Conservation (phyloP, 2,797 vertebrate species). For the Melanotaenia parkinsoni region DNA sequence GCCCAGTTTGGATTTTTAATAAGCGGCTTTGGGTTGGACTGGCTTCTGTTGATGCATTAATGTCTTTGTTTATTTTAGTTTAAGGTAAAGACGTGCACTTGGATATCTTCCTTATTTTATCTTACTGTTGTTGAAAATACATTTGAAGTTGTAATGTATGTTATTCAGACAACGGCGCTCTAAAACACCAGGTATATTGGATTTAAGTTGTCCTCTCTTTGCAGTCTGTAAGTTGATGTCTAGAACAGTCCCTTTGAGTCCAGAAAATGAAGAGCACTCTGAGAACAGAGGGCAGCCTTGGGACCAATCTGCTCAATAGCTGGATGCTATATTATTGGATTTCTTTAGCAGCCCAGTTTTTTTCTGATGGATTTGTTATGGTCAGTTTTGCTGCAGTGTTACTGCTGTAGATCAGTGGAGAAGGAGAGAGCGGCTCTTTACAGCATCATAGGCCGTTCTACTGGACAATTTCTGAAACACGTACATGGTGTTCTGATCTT, state of each 20-base stretch:
- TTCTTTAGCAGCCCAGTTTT: constrained; percentile 25
- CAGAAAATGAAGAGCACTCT: constrained; percentile 32
- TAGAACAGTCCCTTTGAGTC: constrained; percentile 27
- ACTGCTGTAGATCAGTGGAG: constrained; percentile 42
- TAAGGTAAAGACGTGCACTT: constrained; percentile 7
- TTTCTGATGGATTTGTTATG: constrained; percentile 33
- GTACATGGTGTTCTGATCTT: constrained; percentile 20
- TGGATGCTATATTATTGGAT: constrained; percentile 34
- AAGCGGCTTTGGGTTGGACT: constrained; percentile 7
- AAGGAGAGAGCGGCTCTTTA: constrained; percentile 26
- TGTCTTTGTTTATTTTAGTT: constrained; percentile 5
- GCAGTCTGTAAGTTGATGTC: constrained; percentile 1
- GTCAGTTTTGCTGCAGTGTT: constrained; percentile 48
- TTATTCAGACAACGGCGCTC: not conserved
- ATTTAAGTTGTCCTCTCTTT: not conserved
- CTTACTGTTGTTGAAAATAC: not conserved
- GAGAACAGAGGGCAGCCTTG: constrained; percentile 25
- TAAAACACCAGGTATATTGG: not conserved
- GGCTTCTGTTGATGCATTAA: constrained; percentile 4
- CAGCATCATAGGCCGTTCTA: constrained; percentile 36
- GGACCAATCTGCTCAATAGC: constrained; percentile 33
- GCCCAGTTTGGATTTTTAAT: constrained; percentile 29
- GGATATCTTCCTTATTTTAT: not conserved
- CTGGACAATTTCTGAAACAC: constrained; percentile 25
- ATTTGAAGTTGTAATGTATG: constrained; percentile 6